These are phyloP conservation scores for Zosterops pallidus DNA, from an alignment of 2,113 vertebrate species.

Conservation along the genomic window DNA sequence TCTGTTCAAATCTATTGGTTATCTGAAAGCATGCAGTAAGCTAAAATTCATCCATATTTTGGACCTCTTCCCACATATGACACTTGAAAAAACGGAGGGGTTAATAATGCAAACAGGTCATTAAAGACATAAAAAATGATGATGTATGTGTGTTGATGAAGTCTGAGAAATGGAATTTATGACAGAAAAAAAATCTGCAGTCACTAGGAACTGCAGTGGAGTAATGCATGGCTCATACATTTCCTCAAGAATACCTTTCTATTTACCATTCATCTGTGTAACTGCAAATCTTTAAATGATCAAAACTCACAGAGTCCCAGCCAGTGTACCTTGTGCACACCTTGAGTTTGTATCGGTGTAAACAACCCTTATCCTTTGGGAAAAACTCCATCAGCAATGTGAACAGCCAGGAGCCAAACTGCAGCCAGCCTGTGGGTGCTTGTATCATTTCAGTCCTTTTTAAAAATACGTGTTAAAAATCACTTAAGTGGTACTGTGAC, in stretches of 20 bases:
- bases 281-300: not conserved
- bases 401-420: not conserved
- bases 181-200: not conserved
- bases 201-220: not conserved
- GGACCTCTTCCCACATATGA: not conserved
- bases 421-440: not conserved
- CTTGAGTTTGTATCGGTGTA: rapidly evolving
- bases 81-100: not conserved
- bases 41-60: not conserved
- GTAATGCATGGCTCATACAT: not conserved
- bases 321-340: not conserved
- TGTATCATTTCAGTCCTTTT: not conserved
- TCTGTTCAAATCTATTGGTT: not conserved
- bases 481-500: not conserved
- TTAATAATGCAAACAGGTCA: not conserved
- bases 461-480: not conserved
- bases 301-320: not conserved
- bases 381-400: not conserved
- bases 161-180: not conserved
- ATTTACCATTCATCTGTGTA: not conserved
- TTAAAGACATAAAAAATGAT: not conserved
- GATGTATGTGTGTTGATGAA: not conserved
- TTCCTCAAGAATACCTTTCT: not conserved
- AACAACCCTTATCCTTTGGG: not conserved
- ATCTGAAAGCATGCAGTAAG: not conserved